Base-by-base conservation (phyloP, 2,797 vertebrate genomes). In the Orientallactaga sibirica region DNA sequence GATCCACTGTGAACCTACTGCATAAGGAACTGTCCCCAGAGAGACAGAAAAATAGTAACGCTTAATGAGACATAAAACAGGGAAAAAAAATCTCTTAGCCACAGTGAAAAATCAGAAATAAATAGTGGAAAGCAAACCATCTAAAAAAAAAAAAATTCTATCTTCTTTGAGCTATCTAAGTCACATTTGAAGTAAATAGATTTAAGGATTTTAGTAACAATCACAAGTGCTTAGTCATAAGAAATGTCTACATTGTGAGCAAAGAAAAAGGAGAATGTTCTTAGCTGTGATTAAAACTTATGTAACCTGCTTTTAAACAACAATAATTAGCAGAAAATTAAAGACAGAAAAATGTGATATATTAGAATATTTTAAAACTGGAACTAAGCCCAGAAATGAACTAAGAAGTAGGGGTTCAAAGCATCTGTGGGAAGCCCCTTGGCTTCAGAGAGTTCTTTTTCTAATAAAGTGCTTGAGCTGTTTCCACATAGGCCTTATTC, bases 251-350 rank as follows among this genome's bases (percentile, higher is more conserved):
- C 12, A 58, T 58, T 12, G 12, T 58, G 94, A 87, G 78, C 29
- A 29, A 93, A 91, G 78, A 27, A 7, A 22, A 70, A 43, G 24
- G 64, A 92, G n/a, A 85, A 81, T 5, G 1, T 82, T 18, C 61
- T 94, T 87, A 79, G 37, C 95, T 91, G 55, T 79, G 20, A 87
- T 94, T 87, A 87, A 95, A 86, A 75, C 61, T n/a, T 73, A 86
- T 90, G 27, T 29, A 86, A 67, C 58, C 77, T 83, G 20, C 68
- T 94, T 94, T 75, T 88, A 85, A 94, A 88, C 25, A 55, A 74
- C 33, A 90, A 62, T 48, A 62, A 87, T 92, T 92, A 94, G 24
- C 62, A 90, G 37, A 87, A 94, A 92, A 88, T 71, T 81, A 90
- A 88, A 92, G 24, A 10, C 89, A 66, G 1, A 27, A 75, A 92